A percentile compares a stretch with the other conserved stretches of the same genome.
phyloP scores from a whole-genome alignment of 2,797 vertebrate species.

The Halcyon smyrnensis region DNA sequence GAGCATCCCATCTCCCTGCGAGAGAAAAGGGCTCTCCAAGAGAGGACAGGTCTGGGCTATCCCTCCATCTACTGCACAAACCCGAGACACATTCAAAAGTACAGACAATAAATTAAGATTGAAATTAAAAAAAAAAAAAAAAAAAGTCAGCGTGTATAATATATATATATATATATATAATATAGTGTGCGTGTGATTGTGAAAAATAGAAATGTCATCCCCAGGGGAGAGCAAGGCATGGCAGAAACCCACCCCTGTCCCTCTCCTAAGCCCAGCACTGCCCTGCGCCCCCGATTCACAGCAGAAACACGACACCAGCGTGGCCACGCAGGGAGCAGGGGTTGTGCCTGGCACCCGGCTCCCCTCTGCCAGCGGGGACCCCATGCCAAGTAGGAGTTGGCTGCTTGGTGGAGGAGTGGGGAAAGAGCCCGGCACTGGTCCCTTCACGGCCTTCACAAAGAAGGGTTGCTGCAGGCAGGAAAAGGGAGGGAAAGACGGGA shows the following conservation, averaged over 20 bases:
- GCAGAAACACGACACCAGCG: conserved; percentile 40
- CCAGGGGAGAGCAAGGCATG: conserved; percentile 37
- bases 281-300: conserved; percentile 30
- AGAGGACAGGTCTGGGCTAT: conserved; percentile 30
- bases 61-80: conserved; percentile 58
- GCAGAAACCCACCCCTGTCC: neutral
- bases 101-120: conserved; percentile 69
- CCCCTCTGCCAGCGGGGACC: conserved; percentile 14
- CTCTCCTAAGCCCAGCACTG: neutral
- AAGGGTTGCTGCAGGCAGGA: neutral
- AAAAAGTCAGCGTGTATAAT: neutral
- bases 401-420: neutral
- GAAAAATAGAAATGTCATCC: conserved; percentile 51
- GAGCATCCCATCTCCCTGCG: neutral
- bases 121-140: neutral
- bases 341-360: neutral
- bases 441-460: conserved; percentile 6
- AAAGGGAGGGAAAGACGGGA: conserved; percentile 7
- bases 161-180: conserved; percentile 1
- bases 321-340: neutral
- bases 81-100: conserved; percentile 62
- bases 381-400: neutral
- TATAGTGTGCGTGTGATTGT: conserved; percentile 53
- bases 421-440: conserved; percentile 20
- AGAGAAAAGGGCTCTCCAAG: conserved; percentile 24